Conservation (phyloP, 1,140 invertebrate species). For the Drosophila kohkoa region DNA sequence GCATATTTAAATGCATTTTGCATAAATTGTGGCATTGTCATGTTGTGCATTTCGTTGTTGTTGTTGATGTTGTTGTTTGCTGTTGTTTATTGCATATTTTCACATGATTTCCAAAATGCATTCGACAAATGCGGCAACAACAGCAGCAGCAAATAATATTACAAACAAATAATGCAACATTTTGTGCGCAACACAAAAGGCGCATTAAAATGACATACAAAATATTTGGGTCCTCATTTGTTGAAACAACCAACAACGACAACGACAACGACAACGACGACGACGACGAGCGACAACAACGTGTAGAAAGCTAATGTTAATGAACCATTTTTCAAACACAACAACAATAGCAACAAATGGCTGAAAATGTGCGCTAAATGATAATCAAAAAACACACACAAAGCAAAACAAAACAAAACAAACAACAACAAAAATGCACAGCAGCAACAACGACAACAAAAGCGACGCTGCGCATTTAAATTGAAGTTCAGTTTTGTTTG, state of each 20-base stretch:
- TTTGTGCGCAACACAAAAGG: slow-evolving; percentile 45
- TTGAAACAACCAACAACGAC: slow-evolving; percentile 33
- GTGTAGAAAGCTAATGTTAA: slow-evolving; percentile 77
- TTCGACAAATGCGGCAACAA: slow-evolving; percentile 59
- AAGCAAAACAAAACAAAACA: slow-evolving; percentile 31
- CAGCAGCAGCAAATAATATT: slow-evolving; percentile 9
- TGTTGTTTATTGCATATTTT: slow-evolving; percentile 45
- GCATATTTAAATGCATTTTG: slow-evolving; percentile 66
- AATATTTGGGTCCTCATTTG: slow-evolving; percentile 74
- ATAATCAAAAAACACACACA: slow-evolving; percentile 46
- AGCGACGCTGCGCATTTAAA: slow-evolving; percentile 37
- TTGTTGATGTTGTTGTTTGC: slow-evolving; percentile 3
- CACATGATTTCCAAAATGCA: slow-evolving; percentile 61
- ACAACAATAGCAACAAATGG: slow-evolving; percentile 50
- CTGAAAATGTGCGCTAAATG: slow-evolving; percentile 62
- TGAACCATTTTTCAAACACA: slow-evolving; percentile 60
- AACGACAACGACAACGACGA: not conserved
- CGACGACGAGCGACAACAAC: not conserved
- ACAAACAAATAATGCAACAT: slow-evolving; percentile 40
- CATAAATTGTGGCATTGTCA: slow-evolving; percentile 76
- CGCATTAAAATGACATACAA: slow-evolving; percentile 65
- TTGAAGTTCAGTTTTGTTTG: slow-evolving; percentile 40
- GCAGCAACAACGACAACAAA: slow-evolving; percentile 26
- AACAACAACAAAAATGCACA: slow-evolving; percentile 20
- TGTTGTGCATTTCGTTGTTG: slow-evolving; percentile 47